phyloP scores from a whole-genome alignment of 1,140 invertebrate species.

The Caenorhabditis remanei region DNA sequence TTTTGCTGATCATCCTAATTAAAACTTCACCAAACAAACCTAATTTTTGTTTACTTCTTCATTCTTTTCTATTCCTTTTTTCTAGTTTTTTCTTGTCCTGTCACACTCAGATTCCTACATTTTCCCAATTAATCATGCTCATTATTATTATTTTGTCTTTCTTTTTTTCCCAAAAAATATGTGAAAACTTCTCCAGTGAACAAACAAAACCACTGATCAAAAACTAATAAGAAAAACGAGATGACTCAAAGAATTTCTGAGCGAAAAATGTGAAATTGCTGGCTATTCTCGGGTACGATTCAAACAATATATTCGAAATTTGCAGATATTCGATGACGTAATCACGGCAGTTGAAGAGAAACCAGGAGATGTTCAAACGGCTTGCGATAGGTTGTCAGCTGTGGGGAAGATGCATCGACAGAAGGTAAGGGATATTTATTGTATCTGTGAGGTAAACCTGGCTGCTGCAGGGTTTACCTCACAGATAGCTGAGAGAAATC shows the following conservation, averaged over 20 bases:
- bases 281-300: neutral
- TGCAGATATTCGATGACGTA: constrained; percentile 68
- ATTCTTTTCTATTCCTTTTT: neutral
- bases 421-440: constrained; percentile 36
- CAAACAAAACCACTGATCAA: neutral
- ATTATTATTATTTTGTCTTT: neutral
- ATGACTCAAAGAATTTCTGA: neutral
- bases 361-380: constrained; percentile 62
- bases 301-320: neutral
- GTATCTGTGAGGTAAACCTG: no score
- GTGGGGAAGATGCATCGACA: constrained; percentile 67
- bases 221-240: neutral
- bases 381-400: constrained; percentile 61
- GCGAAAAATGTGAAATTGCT: neutral
- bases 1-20: no score
- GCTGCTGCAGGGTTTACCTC: no score
- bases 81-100: neutral
- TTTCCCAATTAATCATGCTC: neutral
- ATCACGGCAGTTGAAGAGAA: constrained; percentile 67
- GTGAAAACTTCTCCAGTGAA: neutral
- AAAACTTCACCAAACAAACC: no score
- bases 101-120: neutral
- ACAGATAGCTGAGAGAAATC: no score
- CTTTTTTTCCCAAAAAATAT: neutral
- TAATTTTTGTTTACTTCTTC: neutral